Evolutionary conservation across 2,888 invertebrate genomes (phyloP).

Genomic region (Mythimna vitellina): DNA sequence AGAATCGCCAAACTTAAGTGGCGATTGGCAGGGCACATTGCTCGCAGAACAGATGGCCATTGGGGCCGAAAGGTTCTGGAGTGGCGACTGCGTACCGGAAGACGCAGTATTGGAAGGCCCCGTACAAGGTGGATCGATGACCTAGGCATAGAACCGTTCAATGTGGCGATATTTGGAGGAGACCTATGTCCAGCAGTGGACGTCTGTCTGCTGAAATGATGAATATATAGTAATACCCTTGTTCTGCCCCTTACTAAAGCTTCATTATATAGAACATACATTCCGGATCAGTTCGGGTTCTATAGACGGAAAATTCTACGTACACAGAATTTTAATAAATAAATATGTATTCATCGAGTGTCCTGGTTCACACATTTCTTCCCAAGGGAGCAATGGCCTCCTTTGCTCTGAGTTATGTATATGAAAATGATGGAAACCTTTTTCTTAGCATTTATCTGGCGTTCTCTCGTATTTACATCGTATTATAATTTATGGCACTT

Average conservation of each 20-base stretch:
- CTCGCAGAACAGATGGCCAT: too few relatives aligned
- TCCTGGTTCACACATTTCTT: slow-evolving; percentile 24
- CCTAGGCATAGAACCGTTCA: too few relatives aligned
- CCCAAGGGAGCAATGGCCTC: slow-evolving; percentile 27
- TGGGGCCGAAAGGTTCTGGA: too few relatives aligned
- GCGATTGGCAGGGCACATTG: too few relatives aligned
- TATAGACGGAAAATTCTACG: slow-evolving; percentile 30
- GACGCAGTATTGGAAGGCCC: too few relatives aligned
- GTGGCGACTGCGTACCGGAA: too few relatives aligned
- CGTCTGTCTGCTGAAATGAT: too few relatives aligned
- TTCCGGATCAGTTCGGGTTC: slow-evolving; percentile 23
- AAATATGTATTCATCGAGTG: slow-evolving; percentile 41
- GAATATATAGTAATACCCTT: too few relatives aligned
- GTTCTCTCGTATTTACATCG: slow-evolving; percentile 21
- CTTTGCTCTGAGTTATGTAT: slow-evolving; percentile 8
- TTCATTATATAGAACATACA: slow-evolving; percentile 32
- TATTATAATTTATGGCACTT: slow-evolving; percentile 20
- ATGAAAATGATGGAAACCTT: slow-evolving; percentile 10
- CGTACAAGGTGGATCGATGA: too few relatives aligned
- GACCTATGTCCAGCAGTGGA: too few relatives aligned
- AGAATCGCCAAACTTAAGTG: too few relatives aligned
- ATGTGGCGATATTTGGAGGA: too few relatives aligned
- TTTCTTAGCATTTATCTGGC: slow-evolving; percentile 39
- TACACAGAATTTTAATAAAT: slow-evolving; percentile 39
- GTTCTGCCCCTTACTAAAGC: background rate